Percentiles rank a stretch among this genome's conserved stretches.
Evolutionary conservation across 2,888 invertebrate species (phyloP).

Genomic region (Ichneumoninae sp.): DNA sequence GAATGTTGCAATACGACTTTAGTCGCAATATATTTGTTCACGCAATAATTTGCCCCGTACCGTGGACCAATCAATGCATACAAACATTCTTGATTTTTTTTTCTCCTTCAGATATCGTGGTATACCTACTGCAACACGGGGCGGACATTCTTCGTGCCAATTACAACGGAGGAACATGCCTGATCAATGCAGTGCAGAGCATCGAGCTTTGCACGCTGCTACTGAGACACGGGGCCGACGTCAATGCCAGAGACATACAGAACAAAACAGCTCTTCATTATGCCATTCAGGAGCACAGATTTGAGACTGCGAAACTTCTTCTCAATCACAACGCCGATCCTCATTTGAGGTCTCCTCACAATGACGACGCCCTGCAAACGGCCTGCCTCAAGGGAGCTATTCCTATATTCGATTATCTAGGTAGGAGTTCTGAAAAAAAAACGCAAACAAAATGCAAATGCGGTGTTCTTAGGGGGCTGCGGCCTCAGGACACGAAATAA

Average conservation of each 20-base stretch:
- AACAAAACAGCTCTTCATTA: slow-evolving; percentile 96
- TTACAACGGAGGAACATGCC: slow-evolving; percentile 96
- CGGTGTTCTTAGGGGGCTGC: too few species aligned
- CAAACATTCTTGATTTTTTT: neutral
- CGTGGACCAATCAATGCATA: neutral
- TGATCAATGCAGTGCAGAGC: slow-evolving; percentile 97
- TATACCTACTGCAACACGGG: slow-evolving; percentile 90
- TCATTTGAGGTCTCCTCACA: slow-evolving; percentile 90
- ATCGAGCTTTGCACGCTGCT: slow-evolving; percentile 92
- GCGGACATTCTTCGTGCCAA: slow-evolving; percentile 94
- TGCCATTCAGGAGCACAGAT: slow-evolving; percentile 93
- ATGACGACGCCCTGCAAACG: slow-evolving; percentile 95
- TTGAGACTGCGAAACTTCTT: slow-evolving; percentile 93
- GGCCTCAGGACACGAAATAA: too few species aligned
- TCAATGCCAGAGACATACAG: slow-evolving; percentile 95
- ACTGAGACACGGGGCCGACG: slow-evolving; percentile 91
- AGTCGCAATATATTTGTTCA: neutral
- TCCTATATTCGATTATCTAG: slow-evolving; percentile 90
- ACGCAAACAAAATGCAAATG: neutral
- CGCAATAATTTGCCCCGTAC: too few species aligned
- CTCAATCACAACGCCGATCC: slow-evolving; percentile 93
- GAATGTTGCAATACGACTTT: slow-evolving; percentile 24
- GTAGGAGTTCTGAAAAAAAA: slow-evolving; percentile 75
- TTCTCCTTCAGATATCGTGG: slow-evolving; percentile 85
- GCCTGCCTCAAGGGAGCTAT: slow-evolving; percentile 93